Evolutionary conservation across 1,140 invertebrate species (phyloP).

Genomic region (Apis mellifera): Amel_HAv3.1 CM009936.2:4500501-4501000

Average conservation of each 20-base stretch:
- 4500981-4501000: constrained; percentile 31
- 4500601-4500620: too few relatives aligned
- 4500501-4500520: too few relatives aligned
- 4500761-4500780: constrained; percentile 82
- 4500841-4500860: constrained; percentile 79
- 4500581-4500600: too few relatives aligned
- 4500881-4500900: constrained; percentile 80
- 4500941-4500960: constrained; percentile 54
- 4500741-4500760: constrained; percentile 88
- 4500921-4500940: constrained; percentile 67
- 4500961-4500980: constrained; percentile 8
- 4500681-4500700: not conserved
- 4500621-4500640: too few relatives aligned
- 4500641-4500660: not conserved
- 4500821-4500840: constrained; percentile 74
- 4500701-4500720: too few relatives aligned
- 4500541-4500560: too few relatives aligned
- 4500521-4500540: too few relatives aligned
- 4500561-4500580: too few relatives aligned
- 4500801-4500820: constrained; percentile 73
- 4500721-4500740: constrained; percentile 86
- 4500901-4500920: constrained; percentile 71
- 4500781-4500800: constrained; percentile 78
- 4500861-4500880: constrained; percentile 77
- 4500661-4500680: not conserved